A percentile compares a stretch with the other conserved stretches of the same genome.
phyloP scores from a whole-genome alignment of 2,888 invertebrate species.

The Eupithecia pulchellata region DNA sequence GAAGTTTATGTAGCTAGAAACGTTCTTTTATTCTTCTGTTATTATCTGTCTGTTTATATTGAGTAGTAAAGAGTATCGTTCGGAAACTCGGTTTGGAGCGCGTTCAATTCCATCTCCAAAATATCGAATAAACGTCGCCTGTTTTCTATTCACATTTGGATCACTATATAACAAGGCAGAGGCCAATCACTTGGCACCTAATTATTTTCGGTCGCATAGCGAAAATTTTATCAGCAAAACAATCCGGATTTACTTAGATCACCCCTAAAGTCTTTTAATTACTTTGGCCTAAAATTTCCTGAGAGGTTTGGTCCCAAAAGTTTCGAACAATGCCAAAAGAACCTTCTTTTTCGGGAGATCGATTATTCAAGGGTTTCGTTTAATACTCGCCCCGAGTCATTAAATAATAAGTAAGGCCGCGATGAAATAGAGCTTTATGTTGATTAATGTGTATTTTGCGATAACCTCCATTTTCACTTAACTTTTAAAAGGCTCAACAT shows the following conservation, averaged over 20 bases:
- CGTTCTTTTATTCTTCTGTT: neutral
- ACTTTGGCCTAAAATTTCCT: conserved; percentile 53
- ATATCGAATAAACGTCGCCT: neutral
- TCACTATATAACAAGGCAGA: neutral
- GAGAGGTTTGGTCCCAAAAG: conserved; percentile 57
- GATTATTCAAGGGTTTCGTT: conserved; percentile 51
- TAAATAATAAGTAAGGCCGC: conserved; percentile 47
- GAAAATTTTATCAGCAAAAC: neutral
- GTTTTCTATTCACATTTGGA: neutral
- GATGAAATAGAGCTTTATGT: conserved; percentile 27
- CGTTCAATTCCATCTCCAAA: neutral
- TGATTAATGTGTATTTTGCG: conserved; percentile 17
- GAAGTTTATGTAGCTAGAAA: too few relatives aligned
- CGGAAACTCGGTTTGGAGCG: neutral
- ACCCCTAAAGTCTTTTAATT: conserved; percentile 47
- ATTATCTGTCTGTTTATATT: neutral
- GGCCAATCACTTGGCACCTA: neutral
- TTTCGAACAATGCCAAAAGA: conserved; percentile 53
- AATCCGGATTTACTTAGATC: neutral
- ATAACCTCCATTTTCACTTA: conserved; percentile 17
- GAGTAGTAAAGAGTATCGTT: neutral
- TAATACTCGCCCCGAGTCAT: conserved; percentile 44
- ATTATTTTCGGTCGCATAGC: too few relatives aligned
- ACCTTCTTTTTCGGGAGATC: conserved; percentile 59
- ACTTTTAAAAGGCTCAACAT: neutral